Percentiles rank a stretch among this genome's conserved stretches.
phyloP scores from a whole-genome alignment of 2,113 vertebrate species.

The Gymnocephalus cernua region DNA sequence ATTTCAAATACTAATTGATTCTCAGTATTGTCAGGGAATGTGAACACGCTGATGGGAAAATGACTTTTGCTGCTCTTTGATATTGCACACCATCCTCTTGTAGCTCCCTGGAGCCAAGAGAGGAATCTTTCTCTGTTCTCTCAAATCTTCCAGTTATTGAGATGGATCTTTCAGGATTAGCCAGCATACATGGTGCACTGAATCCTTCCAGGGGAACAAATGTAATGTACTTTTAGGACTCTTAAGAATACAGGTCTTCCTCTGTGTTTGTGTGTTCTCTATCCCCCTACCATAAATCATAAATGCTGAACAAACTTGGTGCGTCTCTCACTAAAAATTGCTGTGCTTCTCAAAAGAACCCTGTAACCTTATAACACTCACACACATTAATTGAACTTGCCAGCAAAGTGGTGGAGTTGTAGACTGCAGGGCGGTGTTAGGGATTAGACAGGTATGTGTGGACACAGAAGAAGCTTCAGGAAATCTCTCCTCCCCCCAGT shows the following conservation, averaged over 20 bases:
- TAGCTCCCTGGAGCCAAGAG: not conserved
- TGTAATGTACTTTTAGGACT: slow-evolving; percentile 8
- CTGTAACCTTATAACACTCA: slow-evolving; percentile 39
- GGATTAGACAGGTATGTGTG: slow-evolving; percentile 59
- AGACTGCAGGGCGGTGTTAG: slow-evolving; percentile 46
- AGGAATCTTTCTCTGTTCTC: slow-evolving; percentile 3
- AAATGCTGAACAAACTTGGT: slow-evolving; percentile 23
- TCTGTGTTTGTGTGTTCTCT: slow-evolving; percentile 25
- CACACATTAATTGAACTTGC: slow-evolving; percentile 38
- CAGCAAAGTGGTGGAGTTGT: slow-evolving; percentile 19
- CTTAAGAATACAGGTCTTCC: slow-evolving; percentile 5
- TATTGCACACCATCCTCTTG: not conserved
- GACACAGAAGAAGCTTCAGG: slow-evolving; percentile 52
- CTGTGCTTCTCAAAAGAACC: slow-evolving; percentile 51
- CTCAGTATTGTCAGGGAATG: slow-evolving; percentile 6
- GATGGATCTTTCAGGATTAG: slow-evolving; percentile 12
- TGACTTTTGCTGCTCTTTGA: not conserved
- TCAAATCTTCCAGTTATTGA: slow-evolving; percentile 3
- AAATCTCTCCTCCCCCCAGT: slow-evolving; percentile 27
- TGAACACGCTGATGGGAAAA: not conserved
- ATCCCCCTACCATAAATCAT: slow-evolving; percentile 41
- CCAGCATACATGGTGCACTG: not conserved
- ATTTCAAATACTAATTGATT: slow-evolving; percentile 18
- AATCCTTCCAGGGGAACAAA: slow-evolving; percentile 2
- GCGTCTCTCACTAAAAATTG: slow-evolving; percentile 12